These are phyloP conservation scores for Myotis brandtii DNA, from an alignment of 2,113 vertebrate genomes.

Conservation along the genomic window DNA sequence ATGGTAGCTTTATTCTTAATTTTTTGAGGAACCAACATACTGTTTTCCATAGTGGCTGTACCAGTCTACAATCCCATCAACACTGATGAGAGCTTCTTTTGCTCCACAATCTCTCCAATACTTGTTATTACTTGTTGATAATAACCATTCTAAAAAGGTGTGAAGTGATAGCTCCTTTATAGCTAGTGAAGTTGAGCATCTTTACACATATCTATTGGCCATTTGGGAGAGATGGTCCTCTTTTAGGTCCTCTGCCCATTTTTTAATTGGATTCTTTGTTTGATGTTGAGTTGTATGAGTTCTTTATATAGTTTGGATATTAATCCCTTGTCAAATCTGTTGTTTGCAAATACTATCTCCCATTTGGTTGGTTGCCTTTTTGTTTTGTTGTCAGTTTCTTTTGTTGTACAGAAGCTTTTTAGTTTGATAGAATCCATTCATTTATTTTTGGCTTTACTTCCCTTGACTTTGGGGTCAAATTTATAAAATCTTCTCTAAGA, in stretches of 20 bases:
- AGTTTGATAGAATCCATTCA: not conserved
- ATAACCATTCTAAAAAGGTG: not conserved
- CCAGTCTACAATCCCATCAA: not conserved
- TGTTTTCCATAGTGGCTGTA: not conserved
- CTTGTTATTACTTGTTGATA: not conserved
- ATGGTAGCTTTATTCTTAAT: not conserved
- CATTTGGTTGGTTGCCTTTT: not conserved
- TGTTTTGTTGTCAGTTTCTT: not conserved
- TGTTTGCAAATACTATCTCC: not conserved
- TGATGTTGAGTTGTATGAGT: not conserved
- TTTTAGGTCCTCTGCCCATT: not conserved
- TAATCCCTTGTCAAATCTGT: not conserved
- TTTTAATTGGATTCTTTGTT: not conserved
- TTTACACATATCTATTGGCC: not conserved
- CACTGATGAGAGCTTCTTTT: not conserved
- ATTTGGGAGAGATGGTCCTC: not conserved
- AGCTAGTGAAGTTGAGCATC: not conserved
- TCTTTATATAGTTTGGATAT: not conserved
- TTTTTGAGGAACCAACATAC: not conserved
- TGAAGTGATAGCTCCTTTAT: not conserved
- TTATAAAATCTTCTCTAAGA: not conserved
- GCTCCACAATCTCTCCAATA: not conserved
- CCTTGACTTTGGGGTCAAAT: not conserved
- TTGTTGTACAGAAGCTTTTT: not conserved
- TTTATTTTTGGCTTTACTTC: not conserved